These are phyloP conservation scores for Syndactyla subalaris DNA, from an alignment of 2,797 vertebrate species.

Conservation along the genomic window DNA sequence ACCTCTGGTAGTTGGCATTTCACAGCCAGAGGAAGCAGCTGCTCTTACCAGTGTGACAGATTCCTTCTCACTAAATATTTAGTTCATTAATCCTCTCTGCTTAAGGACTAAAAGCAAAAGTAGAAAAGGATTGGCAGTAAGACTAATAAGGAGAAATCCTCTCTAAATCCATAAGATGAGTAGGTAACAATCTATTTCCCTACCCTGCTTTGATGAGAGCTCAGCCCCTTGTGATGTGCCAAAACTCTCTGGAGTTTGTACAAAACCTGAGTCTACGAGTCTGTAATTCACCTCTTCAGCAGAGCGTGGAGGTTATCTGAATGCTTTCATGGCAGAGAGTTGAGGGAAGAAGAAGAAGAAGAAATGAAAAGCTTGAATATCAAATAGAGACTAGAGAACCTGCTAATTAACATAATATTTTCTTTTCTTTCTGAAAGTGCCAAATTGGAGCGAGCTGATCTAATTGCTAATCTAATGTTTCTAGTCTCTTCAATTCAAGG, in stretches of 20 bases:
- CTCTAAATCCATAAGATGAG: not conserved
- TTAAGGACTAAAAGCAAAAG: constrained; percentile 15
- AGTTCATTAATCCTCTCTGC: not conserved
- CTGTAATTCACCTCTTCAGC: not conserved
- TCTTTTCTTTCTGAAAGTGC: constrained; percentile 32
- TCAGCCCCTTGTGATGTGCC: not conserved
- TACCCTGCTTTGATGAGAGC: not conserved
- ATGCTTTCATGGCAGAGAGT: not conserved
- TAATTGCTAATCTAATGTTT: constrained; percentile 48
- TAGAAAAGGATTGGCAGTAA: not conserved
- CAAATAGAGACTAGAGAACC: constrained; percentile 14
- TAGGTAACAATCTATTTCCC: not conserved
- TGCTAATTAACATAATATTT: constrained; percentile 27
- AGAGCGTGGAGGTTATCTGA: not conserved
- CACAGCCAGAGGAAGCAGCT: not conserved
- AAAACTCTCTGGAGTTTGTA: not conserved
- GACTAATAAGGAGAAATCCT: not conserved
- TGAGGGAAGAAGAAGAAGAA: not conserved
- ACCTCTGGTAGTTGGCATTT: not conserved
- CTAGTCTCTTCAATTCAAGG: not conserved
- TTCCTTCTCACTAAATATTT: not conserved
- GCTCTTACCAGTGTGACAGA: not conserved
- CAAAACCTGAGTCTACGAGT: not conserved
- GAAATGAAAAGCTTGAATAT: not conserved
- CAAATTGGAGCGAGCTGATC: constrained; percentile 43